These are phyloP conservation scores for Troides helena DNA, from an alignment of 2,888 invertebrate species.

Conservation along the genomic window DNA sequence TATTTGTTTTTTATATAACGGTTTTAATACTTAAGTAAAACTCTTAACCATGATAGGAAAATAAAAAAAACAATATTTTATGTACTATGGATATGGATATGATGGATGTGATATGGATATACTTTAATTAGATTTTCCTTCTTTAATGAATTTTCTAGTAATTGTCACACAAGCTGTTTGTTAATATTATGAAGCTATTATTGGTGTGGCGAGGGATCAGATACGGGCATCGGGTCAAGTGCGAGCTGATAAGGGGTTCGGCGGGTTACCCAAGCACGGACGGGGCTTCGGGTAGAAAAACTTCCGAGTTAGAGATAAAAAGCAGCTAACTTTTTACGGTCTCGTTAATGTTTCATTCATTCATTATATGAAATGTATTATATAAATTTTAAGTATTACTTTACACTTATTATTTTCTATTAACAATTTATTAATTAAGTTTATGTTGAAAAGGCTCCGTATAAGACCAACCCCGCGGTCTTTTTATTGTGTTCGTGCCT, in stretches of 20 bases:
- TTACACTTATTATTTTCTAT: too few relatives aligned
- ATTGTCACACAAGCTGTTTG: conserved; percentile 10
- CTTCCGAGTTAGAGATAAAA: conserved; percentile 26
- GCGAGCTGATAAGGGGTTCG: conserved; percentile 29
- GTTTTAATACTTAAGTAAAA: too few relatives aligned
- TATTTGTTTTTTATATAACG: too few relatives aligned
- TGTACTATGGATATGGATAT: too few relatives aligned
- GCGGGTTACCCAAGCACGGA: conserved; percentile 27
- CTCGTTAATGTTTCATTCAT: not conserved
- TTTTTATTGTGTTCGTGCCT: too few relatives aligned
- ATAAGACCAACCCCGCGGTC: too few relatives aligned
- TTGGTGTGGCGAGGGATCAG: conserved; percentile 25
- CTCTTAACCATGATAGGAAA: too few relatives aligned
- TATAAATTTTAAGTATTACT: too few relatives aligned
- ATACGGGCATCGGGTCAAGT: conserved; percentile 32
- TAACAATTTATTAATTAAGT: too few relatives aligned
- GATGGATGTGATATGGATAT: too few relatives aligned
- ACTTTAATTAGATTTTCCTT: not conserved
- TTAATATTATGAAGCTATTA: conserved; percentile 17
- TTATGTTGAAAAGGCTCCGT: too few relatives aligned
- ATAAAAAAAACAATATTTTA: too few relatives aligned
- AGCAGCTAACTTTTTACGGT: not conserved
- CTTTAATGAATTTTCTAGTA: not conserved
- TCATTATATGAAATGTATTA: not conserved
- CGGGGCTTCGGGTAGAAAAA: conserved; percentile 11